Evolutionary conservation across 2,888 invertebrate genomes (phyloP), one percentile per base, ranked within the genome.

Genomic region (Rhingia rostrata): DNA sequence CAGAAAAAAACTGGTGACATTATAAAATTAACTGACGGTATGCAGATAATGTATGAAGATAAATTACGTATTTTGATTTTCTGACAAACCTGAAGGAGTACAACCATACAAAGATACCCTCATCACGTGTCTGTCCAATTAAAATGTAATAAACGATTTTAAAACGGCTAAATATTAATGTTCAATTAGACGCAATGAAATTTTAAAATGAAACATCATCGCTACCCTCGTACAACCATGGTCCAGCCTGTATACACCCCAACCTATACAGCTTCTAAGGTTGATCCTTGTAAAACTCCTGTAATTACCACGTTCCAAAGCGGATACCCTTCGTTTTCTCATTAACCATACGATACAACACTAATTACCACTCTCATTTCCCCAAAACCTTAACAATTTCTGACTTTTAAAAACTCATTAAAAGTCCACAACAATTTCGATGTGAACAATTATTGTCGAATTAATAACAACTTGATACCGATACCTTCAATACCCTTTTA

Each of bases 401-500:
- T 22, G 70, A 72, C 64, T 70, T 58, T 84, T 51, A 84, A 80
- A 84, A 70, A 70, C 80, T 84, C 84, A 70, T 84, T 84, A 80
- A 74, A 84, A 69, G 49, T 56, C 53, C 58, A 70, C 60, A 61
- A n/a, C 70, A 32, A 56, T 37, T 69, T 30, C 6, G 22, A 47
- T 77, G 39, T 49, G 74, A 58, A 75, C 84, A 80, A 84, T 84
- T 84, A 74, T 70, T 84, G 74, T 75, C 70, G 66, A 84, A 84
- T 84, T 84, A 84, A 80, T 75, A 84, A 80, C 37, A 80, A 84
- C 60, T 67, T 64, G 58, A 73, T 45, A 56, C 67, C 22, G 4
- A 30, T 30, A 30, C 45, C 56, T 56, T 78, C 39, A 47, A 58
- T 63, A 74, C 51, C 56, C 69, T 63, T 49, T 70, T 22, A 14